These are phyloP conservation scores for Scaptomyza cyrtandrae DNA, from an alignment of 2,888 invertebrate genomes.

Conservation along the genomic window DNA sequence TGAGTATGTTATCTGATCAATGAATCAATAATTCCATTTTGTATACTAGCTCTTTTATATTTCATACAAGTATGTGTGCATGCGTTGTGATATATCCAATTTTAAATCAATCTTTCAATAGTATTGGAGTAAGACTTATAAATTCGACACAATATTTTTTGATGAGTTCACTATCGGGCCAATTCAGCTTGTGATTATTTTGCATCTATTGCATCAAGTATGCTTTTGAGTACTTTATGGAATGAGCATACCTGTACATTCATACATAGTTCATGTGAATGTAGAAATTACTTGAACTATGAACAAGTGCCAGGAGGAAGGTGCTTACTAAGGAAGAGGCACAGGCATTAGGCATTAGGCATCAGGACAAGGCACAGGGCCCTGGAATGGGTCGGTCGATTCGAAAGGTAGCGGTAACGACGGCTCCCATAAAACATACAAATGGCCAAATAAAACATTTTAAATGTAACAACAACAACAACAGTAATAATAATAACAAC, in stretches of 20 bases:
- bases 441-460: slow-evolving; percentile 81
- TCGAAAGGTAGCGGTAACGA: slow-evolving; percentile 56
- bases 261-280: not conserved
- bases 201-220: too few species aligned
- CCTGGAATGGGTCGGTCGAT: slow-evolving; percentile 19
- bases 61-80: too few species aligned
- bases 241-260: not conserved
- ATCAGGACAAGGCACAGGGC: not conserved
- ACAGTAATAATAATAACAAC: slow-evolving; percentile 65
- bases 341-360: slow-evolving; percentile 11
- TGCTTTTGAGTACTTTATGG: not conserved
- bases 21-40: slow-evolving; percentile 2
- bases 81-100: too few species aligned
- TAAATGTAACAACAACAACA: slow-evolving; percentile 75
- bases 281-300: slow-evolving; percentile 12
- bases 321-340: not conserved
- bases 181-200: too few species aligned
- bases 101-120: too few species aligned
- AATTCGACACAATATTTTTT: too few species aligned
- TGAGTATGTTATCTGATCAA: slow-evolving; percentile 1
- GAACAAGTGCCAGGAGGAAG: not conserved
- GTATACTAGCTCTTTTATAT: not conserved
- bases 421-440: slow-evolving; percentile 78
- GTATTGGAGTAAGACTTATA: too few species aligned
- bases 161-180: too few species aligned